Conservation (phyloP, 2,888 invertebrate genomes). For the Polydrusus cervinus region DNA sequence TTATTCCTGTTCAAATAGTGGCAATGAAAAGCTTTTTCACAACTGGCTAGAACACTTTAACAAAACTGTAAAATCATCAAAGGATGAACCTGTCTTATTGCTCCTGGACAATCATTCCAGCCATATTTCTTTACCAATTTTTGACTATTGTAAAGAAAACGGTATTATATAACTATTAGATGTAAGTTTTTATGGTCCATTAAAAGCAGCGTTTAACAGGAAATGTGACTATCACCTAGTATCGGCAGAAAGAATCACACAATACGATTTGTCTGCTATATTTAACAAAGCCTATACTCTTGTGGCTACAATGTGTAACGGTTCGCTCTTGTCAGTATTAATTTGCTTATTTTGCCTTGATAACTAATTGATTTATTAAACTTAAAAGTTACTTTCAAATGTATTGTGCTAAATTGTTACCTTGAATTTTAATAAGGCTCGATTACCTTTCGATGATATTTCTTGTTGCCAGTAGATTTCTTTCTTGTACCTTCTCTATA, state of each 20-base stretch:
- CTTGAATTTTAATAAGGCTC: too few relatives aligned
- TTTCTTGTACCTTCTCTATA: too few relatives aligned
- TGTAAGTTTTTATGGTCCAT: neutral
- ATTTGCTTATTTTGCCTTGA: too few relatives aligned
- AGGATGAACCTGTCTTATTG: too few relatives aligned
- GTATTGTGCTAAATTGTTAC: too few relatives aligned
- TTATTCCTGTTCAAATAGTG: conserved; percentile 24
- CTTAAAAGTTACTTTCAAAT: too few relatives aligned
- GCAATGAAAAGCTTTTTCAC: conserved; percentile 19
- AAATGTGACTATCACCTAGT: neutral
- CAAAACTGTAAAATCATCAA: conserved; percentile 17
- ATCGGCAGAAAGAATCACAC: conserved; percentile 5
- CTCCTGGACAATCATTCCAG: too few relatives aligned
- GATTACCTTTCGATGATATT: too few relatives aligned
- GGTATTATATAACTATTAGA: neutral
- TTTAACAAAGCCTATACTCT: neutral
- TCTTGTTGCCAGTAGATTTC: too few relatives aligned
- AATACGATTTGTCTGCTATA: conserved; percentile 11
- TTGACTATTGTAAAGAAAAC: neutral
- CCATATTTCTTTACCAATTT: neutral
- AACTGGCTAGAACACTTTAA: conserved; percentile 13
- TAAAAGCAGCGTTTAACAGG: conserved; percentile 1
- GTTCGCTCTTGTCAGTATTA: too few relatives aligned
- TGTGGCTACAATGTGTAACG: conserved; percentile 11
- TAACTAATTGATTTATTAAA: too few relatives aligned